phyloP scores from a whole-genome alignment of 2,888 invertebrate species.

The Lumbricus terrestris region DNA sequence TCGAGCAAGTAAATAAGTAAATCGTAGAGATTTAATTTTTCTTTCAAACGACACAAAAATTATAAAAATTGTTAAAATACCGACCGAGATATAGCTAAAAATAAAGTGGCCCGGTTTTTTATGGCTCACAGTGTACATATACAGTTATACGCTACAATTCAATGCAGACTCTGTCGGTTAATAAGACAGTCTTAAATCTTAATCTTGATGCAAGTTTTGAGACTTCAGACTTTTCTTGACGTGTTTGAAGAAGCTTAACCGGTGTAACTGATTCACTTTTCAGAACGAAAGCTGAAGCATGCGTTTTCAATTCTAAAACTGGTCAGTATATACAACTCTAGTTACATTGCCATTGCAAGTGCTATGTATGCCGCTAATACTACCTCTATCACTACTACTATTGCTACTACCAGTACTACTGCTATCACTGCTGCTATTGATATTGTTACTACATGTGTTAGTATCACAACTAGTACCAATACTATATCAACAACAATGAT shows the following conservation, averaged over 20 bases:
- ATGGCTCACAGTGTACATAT: too few relatives aligned
- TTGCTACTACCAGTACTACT: not conserved
- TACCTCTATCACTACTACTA: not conserved
- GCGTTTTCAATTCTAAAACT: slow-evolving; percentile 61
- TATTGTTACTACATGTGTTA: not conserved
- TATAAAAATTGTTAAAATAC: too few relatives aligned
- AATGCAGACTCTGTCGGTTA: too few relatives aligned
- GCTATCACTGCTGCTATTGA: too few relatives aligned
- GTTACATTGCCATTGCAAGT: not conserved
- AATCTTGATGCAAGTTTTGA: too few relatives aligned
- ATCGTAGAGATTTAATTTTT: too few relatives aligned
- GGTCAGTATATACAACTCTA: slow-evolving; percentile 23
- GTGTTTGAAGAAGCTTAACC: not conserved
- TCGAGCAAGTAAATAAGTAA: too few relatives aligned
- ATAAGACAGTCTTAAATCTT: too few relatives aligned
- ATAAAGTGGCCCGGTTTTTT: too few relatives aligned
- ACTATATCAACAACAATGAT: not conserved
- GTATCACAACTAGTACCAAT: not conserved
- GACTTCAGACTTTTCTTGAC: not conserved
- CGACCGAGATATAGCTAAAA: too few relatives aligned
- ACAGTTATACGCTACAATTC: too few relatives aligned
- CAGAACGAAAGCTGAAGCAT: slow-evolving; percentile 57
- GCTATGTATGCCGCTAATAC: not conserved
- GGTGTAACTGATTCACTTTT: not conserved
- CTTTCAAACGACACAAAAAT: too few relatives aligned